Percentiles rank a stretch among this genome's conserved stretches.
phyloP scores from a whole-genome alignment of 1,140 invertebrate species.

The Sarcophaga peregrina region DNA sequence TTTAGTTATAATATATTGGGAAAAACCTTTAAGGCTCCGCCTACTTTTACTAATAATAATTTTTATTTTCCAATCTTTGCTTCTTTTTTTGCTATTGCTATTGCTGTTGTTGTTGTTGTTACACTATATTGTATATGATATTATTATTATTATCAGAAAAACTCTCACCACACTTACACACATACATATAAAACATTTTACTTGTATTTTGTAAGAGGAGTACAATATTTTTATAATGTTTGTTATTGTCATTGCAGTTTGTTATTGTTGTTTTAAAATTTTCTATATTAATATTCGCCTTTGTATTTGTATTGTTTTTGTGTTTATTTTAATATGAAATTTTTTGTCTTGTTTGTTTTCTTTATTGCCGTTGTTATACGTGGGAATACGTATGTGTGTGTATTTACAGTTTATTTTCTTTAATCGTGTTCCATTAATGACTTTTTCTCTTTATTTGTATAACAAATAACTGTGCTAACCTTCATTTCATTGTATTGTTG shows the following conservation, averaged over 20 bases:
- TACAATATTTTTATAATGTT: too few relatives aligned
- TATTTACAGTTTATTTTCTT: neutral
- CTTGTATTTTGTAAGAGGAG: too few relatives aligned
- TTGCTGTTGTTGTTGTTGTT: constrained; percentile 47
- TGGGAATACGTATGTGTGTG: neutral
- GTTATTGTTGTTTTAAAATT: too few relatives aligned
- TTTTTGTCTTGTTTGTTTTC: neutral
- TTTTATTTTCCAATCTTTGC: constrained; percentile 60
- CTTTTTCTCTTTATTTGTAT: neutral
- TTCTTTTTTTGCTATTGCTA: constrained; percentile 59
- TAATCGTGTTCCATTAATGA: neutral
- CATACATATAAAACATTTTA: neutral
- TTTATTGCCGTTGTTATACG: too few relatives aligned
- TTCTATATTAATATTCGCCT: too few relatives aligned
- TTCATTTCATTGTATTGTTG: too few relatives aligned
- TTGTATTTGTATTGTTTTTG: neutral
- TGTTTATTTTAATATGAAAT: neutral
- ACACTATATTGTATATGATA: constrained; percentile 35
- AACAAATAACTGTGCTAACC: too few relatives aligned
- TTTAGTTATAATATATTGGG: constrained; percentile 35
- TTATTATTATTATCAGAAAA: neutral
- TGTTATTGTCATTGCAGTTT: too few relatives aligned
- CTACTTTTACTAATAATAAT: constrained; percentile 49
- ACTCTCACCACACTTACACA: constrained; percentile 13
- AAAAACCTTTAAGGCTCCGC: constrained; percentile 43